A percentile compares a stretch with the other conserved stretches of the same genome.
Conservation (phyloP, 2,113 vertebrate genomes). For the Syngnathus typhle region DNA sequence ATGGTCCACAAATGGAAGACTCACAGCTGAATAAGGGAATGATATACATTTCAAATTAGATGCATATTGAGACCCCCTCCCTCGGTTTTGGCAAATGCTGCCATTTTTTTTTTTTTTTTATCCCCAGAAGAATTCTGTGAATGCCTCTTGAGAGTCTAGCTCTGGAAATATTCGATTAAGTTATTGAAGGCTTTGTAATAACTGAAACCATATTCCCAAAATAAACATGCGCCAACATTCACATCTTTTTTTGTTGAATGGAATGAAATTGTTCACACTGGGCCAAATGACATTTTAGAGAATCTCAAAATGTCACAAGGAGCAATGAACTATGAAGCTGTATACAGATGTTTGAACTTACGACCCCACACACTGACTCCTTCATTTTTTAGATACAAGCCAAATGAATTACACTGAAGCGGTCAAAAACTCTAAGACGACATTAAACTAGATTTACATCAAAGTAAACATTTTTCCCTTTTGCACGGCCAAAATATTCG, state of each 20-base stretch:
- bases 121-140: background rate
- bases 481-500: background rate
- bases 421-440: constrained; percentile 1
- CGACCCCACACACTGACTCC: constrained; percentile 10
- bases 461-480: background rate
- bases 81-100: too few species aligned
- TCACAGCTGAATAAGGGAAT: constrained; percentile 44
- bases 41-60: background rate
- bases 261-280: background rate
- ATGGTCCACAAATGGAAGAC: constrained; percentile 56
- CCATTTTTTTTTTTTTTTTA: background rate
- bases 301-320: background rate
- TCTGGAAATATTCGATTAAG: background rate
- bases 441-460: constrained; percentile 2
- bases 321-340: constrained; percentile 4
- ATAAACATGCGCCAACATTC: background rate
- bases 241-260: background rate
- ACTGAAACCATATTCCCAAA: background rate
- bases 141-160: background rate
- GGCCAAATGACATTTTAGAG: background rate
- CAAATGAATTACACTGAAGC: background rate
- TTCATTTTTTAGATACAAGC: background rate
- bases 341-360: constrained; percentile 21
- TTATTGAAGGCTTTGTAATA: background rate
- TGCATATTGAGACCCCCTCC: too few species aligned